Conservation (phyloP, 2,888 invertebrate genomes). For the Eudemis profundana region DNA sequence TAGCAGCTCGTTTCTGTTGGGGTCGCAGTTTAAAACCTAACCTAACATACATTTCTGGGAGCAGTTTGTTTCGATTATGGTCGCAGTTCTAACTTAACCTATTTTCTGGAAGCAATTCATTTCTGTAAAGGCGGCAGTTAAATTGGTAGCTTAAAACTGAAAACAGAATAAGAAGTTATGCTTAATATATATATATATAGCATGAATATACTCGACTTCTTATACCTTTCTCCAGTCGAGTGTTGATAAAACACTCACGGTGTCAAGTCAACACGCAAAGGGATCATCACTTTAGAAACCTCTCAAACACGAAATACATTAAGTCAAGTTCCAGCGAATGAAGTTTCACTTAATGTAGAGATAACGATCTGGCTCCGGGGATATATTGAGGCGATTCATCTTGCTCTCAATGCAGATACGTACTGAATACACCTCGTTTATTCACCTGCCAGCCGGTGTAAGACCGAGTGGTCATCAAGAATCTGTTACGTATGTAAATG, state of each 20-base stretch:
- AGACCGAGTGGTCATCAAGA: slow-evolving; percentile 50
- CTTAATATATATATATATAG: too few species aligned
- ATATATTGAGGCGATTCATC: slow-evolving; percentile 62
- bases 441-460: slow-evolving; percentile 53
- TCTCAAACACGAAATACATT: slow-evolving; percentile 29
- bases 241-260: not conserved
- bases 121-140: too few species aligned
- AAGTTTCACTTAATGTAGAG: slow-evolving; percentile 41
- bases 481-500: slow-evolving; percentile 42
- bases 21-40: too few species aligned
- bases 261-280: not conserved
- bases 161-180: too few species aligned
- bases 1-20: too few species aligned
- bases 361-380: slow-evolving; percentile 46
- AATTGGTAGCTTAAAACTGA: too few species aligned
- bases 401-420: slow-evolving; percentile 57
- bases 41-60: too few species aligned
- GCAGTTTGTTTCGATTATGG: too few species aligned
- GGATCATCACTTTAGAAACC: slow-evolving; percentile 10
- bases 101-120: too few species aligned
- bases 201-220: too few species aligned
- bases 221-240: not conserved
- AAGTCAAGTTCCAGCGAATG: slow-evolving; percentile 26
- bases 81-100: too few species aligned
- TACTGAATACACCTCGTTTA: slow-evolving; percentile 53